These are phyloP conservation scores for Indicator indicator DNA, from an alignment of 2,113 vertebrate genomes.

Conservation along the genomic window DNA sequence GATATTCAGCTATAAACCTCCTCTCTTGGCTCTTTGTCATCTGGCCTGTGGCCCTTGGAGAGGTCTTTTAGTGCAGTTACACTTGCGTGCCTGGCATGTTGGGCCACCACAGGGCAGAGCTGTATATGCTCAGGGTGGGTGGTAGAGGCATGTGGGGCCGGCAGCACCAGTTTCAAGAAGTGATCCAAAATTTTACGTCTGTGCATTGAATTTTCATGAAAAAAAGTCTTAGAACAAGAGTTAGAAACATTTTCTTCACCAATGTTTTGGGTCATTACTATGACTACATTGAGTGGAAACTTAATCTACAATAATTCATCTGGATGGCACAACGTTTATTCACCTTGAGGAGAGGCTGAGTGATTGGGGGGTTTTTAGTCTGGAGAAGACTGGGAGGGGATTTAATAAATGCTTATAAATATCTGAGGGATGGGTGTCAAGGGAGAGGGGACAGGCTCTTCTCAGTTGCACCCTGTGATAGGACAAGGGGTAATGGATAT, in stretches of 20 bases:
- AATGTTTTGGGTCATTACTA: not conserved
- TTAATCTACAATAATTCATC: not conserved
- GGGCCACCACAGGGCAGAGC: not conserved
- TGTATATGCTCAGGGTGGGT: too few species aligned
- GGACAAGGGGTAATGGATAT: too few species aligned
- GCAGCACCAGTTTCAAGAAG: not conserved
- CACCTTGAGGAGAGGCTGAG: not conserved
- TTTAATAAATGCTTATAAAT: too few species aligned
- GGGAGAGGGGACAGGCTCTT: too few species aligned
- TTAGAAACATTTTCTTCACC: not conserved
- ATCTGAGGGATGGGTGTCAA: too few species aligned
- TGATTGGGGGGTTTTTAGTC: too few species aligned
- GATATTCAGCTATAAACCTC: slow-evolving; percentile 40
- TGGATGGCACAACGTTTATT: not conserved
- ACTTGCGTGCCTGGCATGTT: not conserved
- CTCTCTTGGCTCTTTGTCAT: slow-evolving; percentile 28
- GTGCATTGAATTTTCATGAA: not conserved
- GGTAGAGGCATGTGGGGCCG: not conserved
- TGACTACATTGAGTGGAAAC: not conserved
- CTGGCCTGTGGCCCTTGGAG: slow-evolving; percentile 40
- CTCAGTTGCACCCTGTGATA: too few species aligned
- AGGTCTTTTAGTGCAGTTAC: slow-evolving; percentile 1
- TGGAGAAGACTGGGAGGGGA: too few species aligned
- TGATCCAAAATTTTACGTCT: not conserved
- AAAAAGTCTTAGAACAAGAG: not conserved